Base-by-base conservation (phyloP, 2,113 vertebrate genomes). In the Struthidea cinerea region DNA sequence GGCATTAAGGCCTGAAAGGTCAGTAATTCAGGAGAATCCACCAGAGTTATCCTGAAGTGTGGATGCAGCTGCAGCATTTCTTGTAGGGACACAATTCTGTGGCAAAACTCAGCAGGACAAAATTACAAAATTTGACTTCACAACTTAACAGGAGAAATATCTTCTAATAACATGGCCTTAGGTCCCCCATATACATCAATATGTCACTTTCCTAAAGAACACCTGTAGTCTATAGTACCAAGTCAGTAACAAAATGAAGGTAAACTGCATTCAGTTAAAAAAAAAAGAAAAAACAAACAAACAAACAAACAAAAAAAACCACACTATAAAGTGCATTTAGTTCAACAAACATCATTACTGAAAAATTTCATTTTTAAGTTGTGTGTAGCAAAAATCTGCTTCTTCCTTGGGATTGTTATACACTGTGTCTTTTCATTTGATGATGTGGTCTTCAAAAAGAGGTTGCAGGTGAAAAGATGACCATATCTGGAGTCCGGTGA, bases 351-450 rank as follows among this genome's bases (percentile, higher is more conserved):
- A 21, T 90, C 37, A 8, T 77, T 96, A 56, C 79, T 96, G 55
- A 97, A 97, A 85, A 97, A 78, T 17, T 88, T 95, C 96, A 95
- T 41, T 84, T 93, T 97, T 37, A 97, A 76, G 70, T 59, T 96
- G 4, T 82, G 78, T 26, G 87, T 49, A n/a, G 84, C 7, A 11
- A 97, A 97, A 73, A 95, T 80, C 44, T 81, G 93, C 69, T 96
- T 98, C 57, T 96, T 97, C 84, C 78, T 90, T 26, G 97, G 97
- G 27, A 75, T 6, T 16, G 96, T 91, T 83, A 95, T 33, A 60
- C 64, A 82, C 14, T 77, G 95, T 35, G 61, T 22, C 12, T 69
- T 65, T 44, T 93, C 89, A 37, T 50, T 32, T 17, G 84, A 37
- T 0, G 96, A 63, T 0, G 83, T 46, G 16, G 69, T 94, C 83